Evolutionary conservation across 2,888 invertebrate genomes (phyloP), one percentile per base, ranked within the genome.

Genomic region (Cataglyphis livida): DNA sequence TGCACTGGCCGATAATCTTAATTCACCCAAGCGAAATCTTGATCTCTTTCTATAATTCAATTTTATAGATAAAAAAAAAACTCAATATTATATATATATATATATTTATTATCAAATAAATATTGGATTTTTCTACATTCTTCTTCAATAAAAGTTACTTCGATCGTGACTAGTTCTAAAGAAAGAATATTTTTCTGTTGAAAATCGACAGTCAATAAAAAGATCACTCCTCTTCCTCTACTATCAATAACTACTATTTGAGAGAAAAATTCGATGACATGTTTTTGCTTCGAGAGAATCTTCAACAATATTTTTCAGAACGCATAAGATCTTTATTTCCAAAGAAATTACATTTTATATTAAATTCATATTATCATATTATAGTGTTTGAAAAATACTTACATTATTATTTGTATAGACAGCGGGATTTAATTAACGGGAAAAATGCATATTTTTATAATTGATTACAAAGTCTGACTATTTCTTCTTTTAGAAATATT

Each of bases 151-250:
- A 25, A 79, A 70, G 71, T 70, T 79, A 70, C 59, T 48, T 59
- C 18, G 44, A 38, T 66, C 78, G 70, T 21, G 78, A 70, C 44
- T 64, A 25, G n/a, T 21, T 66, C 28, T 44, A 35, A 79, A 18
- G 18, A 59, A 61, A 44, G 70, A 76, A 66, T 54, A 54, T 25
- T 28, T 76, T 41, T 38, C 41, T 32, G 41, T 59, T 59, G 44
- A 70, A 59, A 79, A 70, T 70, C 71, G 78, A 70, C 57, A 59
- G 78, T 59, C 78, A 65, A 78, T 70, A 65, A 59, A 79, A 79
- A 70, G 59, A 70, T 79, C 44, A 51, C 7, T 2, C 7, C 51
- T n/a, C n/a, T n/a, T 2, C 51, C 1, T 0, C 12, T 15, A 3
- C 41, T n/a, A 25, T 70, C 71, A 15, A 68, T 66, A 79, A 70